Base-by-base conservation (phyloP, 2,888 invertebrate genomes). In the Heterodera filipjevi region DNA sequence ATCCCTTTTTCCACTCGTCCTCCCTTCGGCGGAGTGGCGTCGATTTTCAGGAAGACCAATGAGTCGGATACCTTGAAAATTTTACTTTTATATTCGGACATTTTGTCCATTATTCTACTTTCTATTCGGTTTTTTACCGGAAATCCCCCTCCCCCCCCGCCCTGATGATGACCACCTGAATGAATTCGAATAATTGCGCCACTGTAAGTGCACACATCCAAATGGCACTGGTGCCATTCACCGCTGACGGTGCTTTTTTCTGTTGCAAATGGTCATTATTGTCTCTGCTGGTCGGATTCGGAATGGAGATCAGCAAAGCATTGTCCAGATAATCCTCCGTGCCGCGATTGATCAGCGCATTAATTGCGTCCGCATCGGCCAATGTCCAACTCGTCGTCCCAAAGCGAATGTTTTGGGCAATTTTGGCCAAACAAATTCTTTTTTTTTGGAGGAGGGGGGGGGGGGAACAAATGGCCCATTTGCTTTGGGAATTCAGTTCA, bases 151-250 rank as follows among this genome's bases (percentile, higher is more conserved):
- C 19, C 19, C 30, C 32, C 30, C 19, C 16, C 75, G n/a, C 14
- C 32, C 16, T 39, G 19, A 10, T 44, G 19, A 53, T 14, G 14
- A 16, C n/a, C 59, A 59, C 59, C 59, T 59, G 59, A 59, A 59
- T 59, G 35, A 82, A 33, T 14, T 73, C 77, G 68, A 84, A 82
- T 71, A 82, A n/a, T 53, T 83, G 81, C 33, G 72, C 72, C 22
- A 81, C 77, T 16, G 83, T 84, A 14, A 64, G 49, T 27, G 82
- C 78, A 22, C 81, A 81, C 35, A 82, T 66, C 82, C 82, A 82
- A 32, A 82, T 77, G 39, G 73, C 32, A 10, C 27, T 27, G n/a
- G n/a, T n/a, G 59, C 53, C 53, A n/a, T 22, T 39, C 53, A 14
- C 19, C 22, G 53, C 6, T 0, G 22, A 6, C 27, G 59, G 8